Conservation (phyloP, 2,888 invertebrate species). For the Shargacucullia verbasci region DNA sequence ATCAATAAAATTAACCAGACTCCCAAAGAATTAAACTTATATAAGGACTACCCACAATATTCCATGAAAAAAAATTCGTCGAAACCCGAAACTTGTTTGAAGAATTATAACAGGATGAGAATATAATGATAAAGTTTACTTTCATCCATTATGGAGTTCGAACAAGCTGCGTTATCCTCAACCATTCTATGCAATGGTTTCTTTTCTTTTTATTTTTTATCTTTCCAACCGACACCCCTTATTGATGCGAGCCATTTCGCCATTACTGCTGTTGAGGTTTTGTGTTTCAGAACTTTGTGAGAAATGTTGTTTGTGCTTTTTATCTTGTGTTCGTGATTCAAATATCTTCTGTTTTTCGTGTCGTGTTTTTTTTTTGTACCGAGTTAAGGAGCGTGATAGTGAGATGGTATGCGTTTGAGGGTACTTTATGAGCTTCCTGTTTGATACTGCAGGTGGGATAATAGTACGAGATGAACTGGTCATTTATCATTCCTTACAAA, state of each 20-base stretch:
- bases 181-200: conserved; percentile 35
- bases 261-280: conserved; percentile 49
- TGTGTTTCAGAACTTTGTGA: conserved; percentile 35
- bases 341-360: conserved; percentile 13
- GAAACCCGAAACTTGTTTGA: background rate
- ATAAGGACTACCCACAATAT: background rate
- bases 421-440: background rate
- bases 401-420: background rate
- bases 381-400: conserved; percentile 3
- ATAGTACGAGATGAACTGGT: background rate
- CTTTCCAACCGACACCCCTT: conserved; percentile 34
- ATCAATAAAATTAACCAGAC: too few species aligned
- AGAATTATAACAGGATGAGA: background rate
- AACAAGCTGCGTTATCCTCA: conserved; percentile 34
- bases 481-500: background rate
- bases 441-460: background rate
- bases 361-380: conserved; percentile 9
- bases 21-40: too few species aligned
- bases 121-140: conserved; percentile 37
- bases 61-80: conserved; percentile 1
- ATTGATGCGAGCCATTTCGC: conserved; percentile 48
- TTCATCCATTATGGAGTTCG: conserved; percentile 14
- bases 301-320: conserved; percentile 21
- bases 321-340: conserved; percentile 19
- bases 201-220: conserved; percentile 41